These are phyloP conservation scores for Drosophila greeni DNA, from an alignment of 2,888 invertebrate species.

Conservation along the genomic window DNA sequence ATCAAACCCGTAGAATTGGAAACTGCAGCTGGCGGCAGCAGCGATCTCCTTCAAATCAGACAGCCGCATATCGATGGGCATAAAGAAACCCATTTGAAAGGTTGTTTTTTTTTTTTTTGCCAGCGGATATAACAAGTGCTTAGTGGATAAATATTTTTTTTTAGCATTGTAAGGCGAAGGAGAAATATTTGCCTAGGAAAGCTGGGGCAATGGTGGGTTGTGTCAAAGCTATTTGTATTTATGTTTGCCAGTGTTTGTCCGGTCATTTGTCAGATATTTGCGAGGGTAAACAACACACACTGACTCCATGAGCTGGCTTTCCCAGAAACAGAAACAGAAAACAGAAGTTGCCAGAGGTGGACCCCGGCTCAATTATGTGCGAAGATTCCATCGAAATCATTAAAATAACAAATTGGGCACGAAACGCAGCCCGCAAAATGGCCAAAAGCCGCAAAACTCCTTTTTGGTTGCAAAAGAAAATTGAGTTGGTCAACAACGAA, in stretches of 20 bases:
- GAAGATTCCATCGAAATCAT: slow-evolving; percentile 72
- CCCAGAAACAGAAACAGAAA: slow-evolving; percentile 31
- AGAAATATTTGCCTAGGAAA: slow-evolving; percentile 14
- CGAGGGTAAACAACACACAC: slow-evolving; percentile 19
- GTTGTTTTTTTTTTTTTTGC: slow-evolving; percentile 14
- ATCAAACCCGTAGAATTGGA: slow-evolving; percentile 10
- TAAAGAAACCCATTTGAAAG: slow-evolving; percentile 25
- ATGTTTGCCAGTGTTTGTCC: slow-evolving; percentile 46
- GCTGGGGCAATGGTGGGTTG: slow-evolving; percentile 23
- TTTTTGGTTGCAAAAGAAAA: slow-evolving; percentile 30
- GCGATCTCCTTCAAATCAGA: slow-evolving; percentile 30
- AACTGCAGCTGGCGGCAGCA: slow-evolving; percentile 19
- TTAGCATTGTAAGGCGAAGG: slow-evolving; percentile 27
- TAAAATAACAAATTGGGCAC: slow-evolving; percentile 73
- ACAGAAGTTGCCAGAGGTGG: slow-evolving; percentile 35
- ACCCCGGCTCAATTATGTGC: slow-evolving; percentile 55
- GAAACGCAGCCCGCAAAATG: slow-evolving; percentile 62
- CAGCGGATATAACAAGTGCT: slow-evolving; percentile 53
- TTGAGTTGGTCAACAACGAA: slow-evolving; percentile 34
- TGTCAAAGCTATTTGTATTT: slow-evolving; percentile 41
- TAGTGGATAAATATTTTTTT: slow-evolving; percentile 57
- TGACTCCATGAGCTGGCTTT: slow-evolving; percentile 8
- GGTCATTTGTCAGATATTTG: slow-evolving; percentile 62
- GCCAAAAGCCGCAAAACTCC: slow-evolving; percentile 57
- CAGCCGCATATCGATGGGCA: slow-evolving; percentile 27